Evolutionary conservation across 2,113 vertebrate species (phyloP).

Genomic region (Tricholaema leucomelas): DNA sequence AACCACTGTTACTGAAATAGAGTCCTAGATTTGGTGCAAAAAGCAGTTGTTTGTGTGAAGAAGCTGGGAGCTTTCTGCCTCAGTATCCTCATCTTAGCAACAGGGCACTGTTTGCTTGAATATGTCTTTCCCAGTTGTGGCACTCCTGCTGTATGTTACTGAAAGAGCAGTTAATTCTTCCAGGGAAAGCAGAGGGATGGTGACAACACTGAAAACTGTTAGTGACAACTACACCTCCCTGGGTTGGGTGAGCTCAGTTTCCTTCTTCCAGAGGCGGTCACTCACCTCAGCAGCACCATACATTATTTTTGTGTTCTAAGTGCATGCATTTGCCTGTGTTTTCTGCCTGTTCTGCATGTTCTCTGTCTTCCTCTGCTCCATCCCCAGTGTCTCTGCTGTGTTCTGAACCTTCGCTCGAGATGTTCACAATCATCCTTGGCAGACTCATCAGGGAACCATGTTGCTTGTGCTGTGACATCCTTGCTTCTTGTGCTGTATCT

Average conservation of each 20-base stretch:
- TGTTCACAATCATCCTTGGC: not conserved
- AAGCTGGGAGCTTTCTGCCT: not conserved
- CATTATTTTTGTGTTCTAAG: accelerated
- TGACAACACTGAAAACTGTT: not conserved
- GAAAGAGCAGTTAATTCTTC: not conserved
- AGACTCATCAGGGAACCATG: not conserved
- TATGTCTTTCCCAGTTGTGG: not conserved
- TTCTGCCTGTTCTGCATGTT: not conserved
- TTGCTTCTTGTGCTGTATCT: not conserved
- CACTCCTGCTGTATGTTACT: not conserved
- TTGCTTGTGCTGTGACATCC: not conserved
- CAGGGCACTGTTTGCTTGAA: not conserved
- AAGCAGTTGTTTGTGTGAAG: not conserved
- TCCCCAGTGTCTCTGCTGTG: not conserved
- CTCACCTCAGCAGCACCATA: not conserved
- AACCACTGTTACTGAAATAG: not conserved
- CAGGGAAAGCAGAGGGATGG: not conserved
- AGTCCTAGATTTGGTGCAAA: not conserved
- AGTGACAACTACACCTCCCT: not conserved
- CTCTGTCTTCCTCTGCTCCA: accelerated
- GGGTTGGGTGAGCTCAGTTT: not conserved
- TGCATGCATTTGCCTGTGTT: not conserved
- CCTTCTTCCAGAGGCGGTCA: not conserved
- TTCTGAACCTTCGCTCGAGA: not conserved
- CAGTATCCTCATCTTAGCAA: not conserved